A percentile compares a stretch with the other conserved stretches of the same genome.
These are phyloP conservation scores for Polyploca ridens DNA, from an alignment of 2,888 invertebrate genomes.

Conservation along the genomic window DNA sequence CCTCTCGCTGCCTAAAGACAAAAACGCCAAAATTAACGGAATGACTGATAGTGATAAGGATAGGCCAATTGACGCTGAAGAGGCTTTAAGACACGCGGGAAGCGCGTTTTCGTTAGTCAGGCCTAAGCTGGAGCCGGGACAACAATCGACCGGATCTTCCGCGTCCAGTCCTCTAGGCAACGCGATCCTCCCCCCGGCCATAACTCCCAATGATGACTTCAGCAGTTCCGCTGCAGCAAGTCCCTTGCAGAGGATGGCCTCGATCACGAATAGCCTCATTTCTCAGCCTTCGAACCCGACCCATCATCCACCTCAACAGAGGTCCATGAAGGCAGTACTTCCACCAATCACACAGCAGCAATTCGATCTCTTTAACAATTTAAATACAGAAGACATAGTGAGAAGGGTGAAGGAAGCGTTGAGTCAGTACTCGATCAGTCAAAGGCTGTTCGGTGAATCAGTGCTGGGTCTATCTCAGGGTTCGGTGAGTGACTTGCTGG, in stretches of 20 bases:
- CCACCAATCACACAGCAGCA: constrained; percentile 99
- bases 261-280: constrained; percentile 98
- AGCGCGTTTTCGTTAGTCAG: constrained; percentile 95
- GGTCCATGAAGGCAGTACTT: constrained; percentile 97
- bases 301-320: constrained; percentile 92
- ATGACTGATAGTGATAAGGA: constrained; percentile 89
- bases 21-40: constrained; percentile 86
- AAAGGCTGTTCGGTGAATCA: constrained; percentile 98
- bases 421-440: constrained; percentile 98
- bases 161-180: constrained; percentile 94
- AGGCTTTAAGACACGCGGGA: constrained; percentile 90
- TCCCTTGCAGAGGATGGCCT: constrained; percentile 98
- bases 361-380: constrained; percentile 98
- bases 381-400: constrained; percentile 99
- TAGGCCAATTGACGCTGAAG: constrained; percentile 84
- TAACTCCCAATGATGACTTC: constrained; percentile 92
- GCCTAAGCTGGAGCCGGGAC: constrained; percentile 93
- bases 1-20: constrained; percentile 92
- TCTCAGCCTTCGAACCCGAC: constrained; percentile 94
- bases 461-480: constrained; percentile 98
- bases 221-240: constrained; percentile 93
- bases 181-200: constrained; percentile 93
- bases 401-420: constrained; percentile 97
- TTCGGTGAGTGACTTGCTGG: constrained; percentile 98
- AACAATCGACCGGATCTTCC: constrained; percentile 89